A percentile compares a stretch with the other conserved stretches of the same genome.
Conservation (phyloP, 2,888 invertebrate genomes). For the Hypomecis punctinalis region DNA sequence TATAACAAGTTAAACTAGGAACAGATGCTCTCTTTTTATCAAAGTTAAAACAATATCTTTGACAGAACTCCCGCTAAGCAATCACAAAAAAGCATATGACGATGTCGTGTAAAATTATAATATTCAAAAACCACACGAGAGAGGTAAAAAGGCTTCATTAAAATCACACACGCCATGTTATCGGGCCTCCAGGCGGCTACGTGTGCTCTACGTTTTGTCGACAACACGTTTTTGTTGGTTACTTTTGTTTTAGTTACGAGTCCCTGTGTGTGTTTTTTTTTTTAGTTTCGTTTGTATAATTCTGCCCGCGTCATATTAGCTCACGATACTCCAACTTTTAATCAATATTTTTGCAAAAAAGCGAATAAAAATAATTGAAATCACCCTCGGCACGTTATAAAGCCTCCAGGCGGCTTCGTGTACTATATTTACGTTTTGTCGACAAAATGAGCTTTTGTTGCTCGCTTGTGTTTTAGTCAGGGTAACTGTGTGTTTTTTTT, state of each 20-base stretch:
- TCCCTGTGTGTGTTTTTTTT: background rate
- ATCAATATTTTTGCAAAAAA: too few relatives aligned
- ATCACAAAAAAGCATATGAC: constrained; percentile 2
- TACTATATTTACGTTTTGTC: constrained; percentile 17
- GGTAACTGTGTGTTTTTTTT: background rate
- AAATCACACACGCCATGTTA: constrained; percentile 25
- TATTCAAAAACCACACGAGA: constrained; percentile 29
- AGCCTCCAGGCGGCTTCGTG: constrained; percentile 14
- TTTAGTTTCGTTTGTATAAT: background rate
- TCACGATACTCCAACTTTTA: too few relatives aligned
- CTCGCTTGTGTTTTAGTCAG: background rate
- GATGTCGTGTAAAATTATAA: constrained; percentile 18
- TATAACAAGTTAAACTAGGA: too few relatives aligned
- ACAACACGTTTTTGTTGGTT: constrained; percentile 4
- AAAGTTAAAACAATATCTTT: background rate
- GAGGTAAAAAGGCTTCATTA: constrained; percentile 29
- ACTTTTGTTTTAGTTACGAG: constrained; percentile 1
- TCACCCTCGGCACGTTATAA: constrained; percentile 21
- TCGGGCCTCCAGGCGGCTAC: constrained; percentile 20
- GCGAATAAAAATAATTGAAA: constrained; percentile 18
- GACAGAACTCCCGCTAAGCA: background rate
- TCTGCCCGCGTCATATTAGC: background rate
- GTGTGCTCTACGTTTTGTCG: constrained; percentile 13
- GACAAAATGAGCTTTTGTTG: constrained; percentile 9
- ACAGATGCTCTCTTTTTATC: background rate